These are phyloP conservation scores for Tapirus terrestris DNA, from an alignment of 2,113 vertebrate species.

Conservation along the genomic window DNA sequence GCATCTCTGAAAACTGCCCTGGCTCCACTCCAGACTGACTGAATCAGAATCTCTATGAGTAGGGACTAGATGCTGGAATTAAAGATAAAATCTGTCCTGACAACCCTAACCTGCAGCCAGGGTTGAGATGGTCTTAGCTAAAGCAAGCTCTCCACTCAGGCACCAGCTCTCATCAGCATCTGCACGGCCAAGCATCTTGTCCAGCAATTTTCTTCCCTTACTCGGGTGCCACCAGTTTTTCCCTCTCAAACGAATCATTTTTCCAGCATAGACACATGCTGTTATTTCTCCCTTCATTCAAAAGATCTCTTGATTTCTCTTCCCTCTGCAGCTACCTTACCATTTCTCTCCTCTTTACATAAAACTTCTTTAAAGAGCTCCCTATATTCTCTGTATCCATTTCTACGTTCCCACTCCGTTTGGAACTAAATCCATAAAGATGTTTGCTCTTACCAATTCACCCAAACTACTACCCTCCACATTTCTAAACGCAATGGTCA, in stretches of 20 bases:
- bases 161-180: not conserved
- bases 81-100: not conserved
- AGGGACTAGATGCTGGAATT: not conserved
- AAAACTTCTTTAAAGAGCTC: not conserved
- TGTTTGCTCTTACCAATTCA: not conserved
- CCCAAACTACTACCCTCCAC: not conserved
- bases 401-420: not conserved
- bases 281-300: not conserved
- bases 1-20: not conserved
- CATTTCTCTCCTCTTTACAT: too few relatives aligned
- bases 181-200: not conserved
- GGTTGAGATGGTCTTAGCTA: too few relatives aligned
- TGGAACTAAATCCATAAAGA: not conserved
- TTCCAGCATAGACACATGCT: not conserved
- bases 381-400: not conserved
- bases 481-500: not conserved
- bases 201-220: not conserved
- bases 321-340: too few relatives aligned
- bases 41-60: not conserved
- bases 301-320: not conserved
- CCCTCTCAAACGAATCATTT: not conserved
- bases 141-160: not conserved
- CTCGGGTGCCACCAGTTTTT: too few relatives aligned
- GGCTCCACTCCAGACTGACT: too few relatives aligned
- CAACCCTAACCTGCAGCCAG: not conserved